Percentiles rank a stretch among this genome's conserved stretches.
These are phyloP conservation scores for Nothocercus julius DNA, from an alignment of 2,113 vertebrate species.

Conservation along the genomic window DNA sequence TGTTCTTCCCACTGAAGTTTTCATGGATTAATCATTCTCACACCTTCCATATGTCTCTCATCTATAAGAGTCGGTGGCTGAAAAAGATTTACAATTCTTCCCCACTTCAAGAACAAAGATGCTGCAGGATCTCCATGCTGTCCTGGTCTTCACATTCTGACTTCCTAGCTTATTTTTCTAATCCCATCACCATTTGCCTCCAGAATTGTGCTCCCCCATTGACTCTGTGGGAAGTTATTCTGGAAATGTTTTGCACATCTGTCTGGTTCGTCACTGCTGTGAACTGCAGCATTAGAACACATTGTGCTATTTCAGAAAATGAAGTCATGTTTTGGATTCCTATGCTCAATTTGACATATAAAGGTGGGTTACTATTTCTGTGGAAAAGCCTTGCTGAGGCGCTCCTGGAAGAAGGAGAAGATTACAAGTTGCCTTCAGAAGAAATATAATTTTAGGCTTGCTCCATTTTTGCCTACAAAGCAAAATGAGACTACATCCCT, in stretches of 20 bases:
- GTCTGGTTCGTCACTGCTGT: rapidly evolving
- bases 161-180: background rate
- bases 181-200: background rate
- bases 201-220: rapidly evolving
- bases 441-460: background rate
- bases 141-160: background rate
- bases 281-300: background rate
- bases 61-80: background rate
- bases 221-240: background rate
- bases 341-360: background rate
- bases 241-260: background rate
- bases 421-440: background rate
- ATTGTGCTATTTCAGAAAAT: background rate
- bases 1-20: background rate
- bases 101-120: background rate
- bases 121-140: background rate
- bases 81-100: background rate
- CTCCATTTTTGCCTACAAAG: rapidly evolving
- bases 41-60: background rate
- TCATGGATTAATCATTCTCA: background rate
- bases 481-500: background rate
- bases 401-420: background rate
- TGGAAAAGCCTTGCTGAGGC: background rate
- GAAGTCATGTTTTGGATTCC: background rate
- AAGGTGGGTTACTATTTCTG: background rate